Conservation (phyloP, 2,113 vertebrate species). For the Macroglossus sobrinus region DNA sequence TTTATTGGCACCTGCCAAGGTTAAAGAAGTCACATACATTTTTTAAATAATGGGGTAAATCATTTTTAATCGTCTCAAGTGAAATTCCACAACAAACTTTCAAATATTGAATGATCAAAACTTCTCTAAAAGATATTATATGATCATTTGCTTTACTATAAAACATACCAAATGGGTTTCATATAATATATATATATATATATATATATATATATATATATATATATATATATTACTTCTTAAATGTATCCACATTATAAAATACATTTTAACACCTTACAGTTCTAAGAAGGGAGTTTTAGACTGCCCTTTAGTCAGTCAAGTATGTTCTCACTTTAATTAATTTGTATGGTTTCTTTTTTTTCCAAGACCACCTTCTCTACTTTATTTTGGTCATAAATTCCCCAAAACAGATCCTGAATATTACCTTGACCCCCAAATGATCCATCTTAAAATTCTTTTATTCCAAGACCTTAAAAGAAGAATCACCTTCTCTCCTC, state of each 20-base stretch:
- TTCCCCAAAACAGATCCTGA: background rate
- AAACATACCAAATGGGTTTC: background rate
- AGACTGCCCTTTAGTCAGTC: background rate
- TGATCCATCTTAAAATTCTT: background rate
- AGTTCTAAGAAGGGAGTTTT: background rate
- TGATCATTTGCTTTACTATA: background rate
- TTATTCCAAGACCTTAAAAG: background rate
- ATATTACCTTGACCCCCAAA: background rate
- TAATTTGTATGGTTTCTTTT: background rate
- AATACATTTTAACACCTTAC: background rate
- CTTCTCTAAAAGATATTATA: background rate
- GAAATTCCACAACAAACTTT: background rate
- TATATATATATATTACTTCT: background rate
- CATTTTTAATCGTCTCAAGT: conserved; percentile 6
- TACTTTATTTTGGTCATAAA: background rate
- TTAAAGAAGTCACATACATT: background rate
- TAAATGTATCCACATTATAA: background rate
- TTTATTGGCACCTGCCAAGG: background rate
- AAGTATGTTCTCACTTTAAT: background rate
- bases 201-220: too few species aligned
- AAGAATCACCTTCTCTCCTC: background rate
- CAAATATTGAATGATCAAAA: background rate
- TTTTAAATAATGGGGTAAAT: background rate
- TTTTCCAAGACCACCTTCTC: background rate
- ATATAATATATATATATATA: background rate